Evolutionary conservation across 2,113 vertebrate species (phyloP).

Genomic region (Mirounga angustirostris): DNA sequence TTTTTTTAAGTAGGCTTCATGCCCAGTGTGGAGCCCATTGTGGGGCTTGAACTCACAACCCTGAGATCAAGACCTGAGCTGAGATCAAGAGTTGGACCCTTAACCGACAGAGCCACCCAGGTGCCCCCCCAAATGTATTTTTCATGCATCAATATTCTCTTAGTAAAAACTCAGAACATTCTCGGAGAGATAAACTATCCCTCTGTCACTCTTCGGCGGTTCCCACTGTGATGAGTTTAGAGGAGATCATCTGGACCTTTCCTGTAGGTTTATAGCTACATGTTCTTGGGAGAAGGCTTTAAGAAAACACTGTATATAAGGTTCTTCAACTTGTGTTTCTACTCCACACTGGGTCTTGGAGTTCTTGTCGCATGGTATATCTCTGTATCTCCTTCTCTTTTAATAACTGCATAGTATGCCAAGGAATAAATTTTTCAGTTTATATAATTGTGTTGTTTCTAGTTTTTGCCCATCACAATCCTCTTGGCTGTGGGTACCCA

Average conservation of each 20-base stretch:
- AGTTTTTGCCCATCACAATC: no score
- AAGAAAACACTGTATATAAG: rapidly evolving
- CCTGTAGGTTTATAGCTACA: rapidly evolving
- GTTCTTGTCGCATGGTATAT: rapidly evolving
- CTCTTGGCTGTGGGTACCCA: rapidly evolving
- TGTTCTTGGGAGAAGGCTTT: neutral
- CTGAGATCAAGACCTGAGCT: neutral
- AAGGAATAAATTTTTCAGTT: no score
- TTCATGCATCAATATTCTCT: neutral
- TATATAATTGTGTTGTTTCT: neutral
- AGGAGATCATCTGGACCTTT: no score
- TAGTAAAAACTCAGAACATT: neutral
- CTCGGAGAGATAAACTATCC: neutral
- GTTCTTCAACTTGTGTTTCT: rapidly evolving
- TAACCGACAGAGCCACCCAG: neutral
- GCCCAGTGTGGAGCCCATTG: rapidly evolving
- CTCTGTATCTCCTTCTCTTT: neutral
- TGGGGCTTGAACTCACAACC: neutral
- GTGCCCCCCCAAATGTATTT: neutral
- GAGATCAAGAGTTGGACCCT: neutral
- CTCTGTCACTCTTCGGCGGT: neutral
- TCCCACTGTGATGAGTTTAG: no score
- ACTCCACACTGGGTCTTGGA: neutral
- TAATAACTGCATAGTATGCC: rapidly evolving
- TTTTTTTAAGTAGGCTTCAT: neutral